Conservation (phyloP, 1,140 invertebrate genomes). For the Whitmania pigra region DNA sequence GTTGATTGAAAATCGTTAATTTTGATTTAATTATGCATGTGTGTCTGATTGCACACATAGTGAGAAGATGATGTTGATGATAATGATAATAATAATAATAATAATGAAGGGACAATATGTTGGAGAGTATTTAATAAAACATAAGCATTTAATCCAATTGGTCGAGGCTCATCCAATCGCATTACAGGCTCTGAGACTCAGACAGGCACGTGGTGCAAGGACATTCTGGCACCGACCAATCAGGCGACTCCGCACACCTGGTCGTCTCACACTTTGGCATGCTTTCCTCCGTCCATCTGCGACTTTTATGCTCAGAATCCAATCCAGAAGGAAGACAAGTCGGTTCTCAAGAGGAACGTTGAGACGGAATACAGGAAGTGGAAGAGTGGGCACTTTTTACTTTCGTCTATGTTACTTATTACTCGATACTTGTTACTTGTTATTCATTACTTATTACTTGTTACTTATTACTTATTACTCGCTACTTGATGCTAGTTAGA, state of each 20-base stretch:
- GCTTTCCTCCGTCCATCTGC: constrained; percentile 72
- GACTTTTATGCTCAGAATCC: constrained; percentile 65
- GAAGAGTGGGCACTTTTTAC: constrained; percentile 49
- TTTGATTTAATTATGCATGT: no score
- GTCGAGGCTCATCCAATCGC: background rate
- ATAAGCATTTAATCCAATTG: no score
- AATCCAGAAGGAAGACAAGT: constrained; percentile 74
- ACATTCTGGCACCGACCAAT: constrained; percentile 75
- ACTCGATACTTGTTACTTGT: no score
- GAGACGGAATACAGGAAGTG: constrained; percentile 74
- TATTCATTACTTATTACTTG: background rate
- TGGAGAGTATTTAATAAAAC: no score
- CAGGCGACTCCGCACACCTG: constrained; percentile 85
- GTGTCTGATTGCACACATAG: no score
- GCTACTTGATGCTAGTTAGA: no score
- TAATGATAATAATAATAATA: no score
- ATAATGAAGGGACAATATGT: no score
- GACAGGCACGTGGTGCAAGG: constrained; percentile 71
- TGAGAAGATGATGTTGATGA: no score
- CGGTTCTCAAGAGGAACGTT: constrained; percentile 51
- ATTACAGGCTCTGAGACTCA: constrained; percentile 46
- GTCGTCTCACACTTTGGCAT: constrained; percentile 78
- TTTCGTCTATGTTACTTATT: background rate
- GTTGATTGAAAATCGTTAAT: no score
- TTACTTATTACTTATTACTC: no score